Base-by-base conservation (phyloP, 1,140 invertebrate genomes). In the Centruroides sculpturatus region DNA sequence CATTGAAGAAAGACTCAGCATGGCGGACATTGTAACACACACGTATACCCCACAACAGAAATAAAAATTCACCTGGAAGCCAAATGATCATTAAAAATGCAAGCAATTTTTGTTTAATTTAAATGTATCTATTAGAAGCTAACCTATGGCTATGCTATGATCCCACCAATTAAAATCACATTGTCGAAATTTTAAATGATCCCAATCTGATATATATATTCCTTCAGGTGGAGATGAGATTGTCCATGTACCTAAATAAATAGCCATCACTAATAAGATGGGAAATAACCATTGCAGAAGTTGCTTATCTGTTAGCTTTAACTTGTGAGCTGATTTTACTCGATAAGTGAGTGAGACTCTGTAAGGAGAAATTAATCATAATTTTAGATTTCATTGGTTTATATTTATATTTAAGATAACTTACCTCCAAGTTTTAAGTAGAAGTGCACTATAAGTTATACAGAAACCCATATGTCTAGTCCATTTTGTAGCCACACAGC, bases 131-230 rank as follows among this genome's bases (percentile, higher is more conserved):
- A 41, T 8, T 41, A 41, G 41, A 7, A 4, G 48, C 51, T 77
- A 76, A 86, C 85, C 87, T 67, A 89, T 87, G 59, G 85, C 86
- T 70, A 90, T 75, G 72, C 85, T 87, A 73, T 90, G 87, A 78
- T 91, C 87, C 87, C 88, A 92, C 88, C 88, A 92, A 67, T 90
- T 89, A 72, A 87, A 91, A 34, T 82, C 81, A 74, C 89, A 92
- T 69, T 89, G 87, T 68, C 86, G 87, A 70, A 91, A 92, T 67
- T 84, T 83, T 12, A 90, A 74, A 35, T 79, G 81, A 66, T 77
- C 73, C 66, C 81, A 80, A 66, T 89, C 87, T 49, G 79, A 77
- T 60, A 90, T 89, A 47, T 82, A 81, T 73, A 86, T 83, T 46
- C 83, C 85, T 56, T 69, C 57, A 3, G 88, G 89, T 3, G 86